Evolutionary conservation across 2,888 invertebrate species (phyloP).

Genomic region (Himalopsyche tibetana): DNA sequence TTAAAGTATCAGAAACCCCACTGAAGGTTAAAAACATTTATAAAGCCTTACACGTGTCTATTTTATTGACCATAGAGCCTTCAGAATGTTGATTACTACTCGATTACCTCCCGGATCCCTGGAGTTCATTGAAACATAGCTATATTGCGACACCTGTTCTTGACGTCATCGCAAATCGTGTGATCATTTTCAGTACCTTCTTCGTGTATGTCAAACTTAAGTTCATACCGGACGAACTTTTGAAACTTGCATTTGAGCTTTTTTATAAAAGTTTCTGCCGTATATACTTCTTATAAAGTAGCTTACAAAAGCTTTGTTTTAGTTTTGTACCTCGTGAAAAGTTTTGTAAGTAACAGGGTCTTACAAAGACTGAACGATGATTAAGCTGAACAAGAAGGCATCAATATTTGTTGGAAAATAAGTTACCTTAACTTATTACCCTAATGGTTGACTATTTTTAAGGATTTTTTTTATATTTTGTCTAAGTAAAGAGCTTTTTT

Average conservation of each 20-base stretch:
- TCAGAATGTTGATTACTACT: slow-evolving; percentile 2
- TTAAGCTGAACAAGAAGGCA: not conserved
- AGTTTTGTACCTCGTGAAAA: not conserved
- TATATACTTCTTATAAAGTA: not conserved
- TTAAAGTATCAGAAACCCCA: not conserved
- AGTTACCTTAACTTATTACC: too few species aligned
- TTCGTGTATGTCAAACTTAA: too few species aligned
- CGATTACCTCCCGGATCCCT: not conserved
- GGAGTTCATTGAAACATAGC: not conserved
- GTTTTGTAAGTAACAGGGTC: not conserved
- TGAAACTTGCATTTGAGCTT: not conserved
- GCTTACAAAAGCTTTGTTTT: not conserved
- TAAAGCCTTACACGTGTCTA: not conserved
- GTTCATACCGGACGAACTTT: not conserved
- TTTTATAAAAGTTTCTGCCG: not conserved
- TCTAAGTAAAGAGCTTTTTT: too few species aligned
- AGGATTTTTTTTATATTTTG: too few species aligned
- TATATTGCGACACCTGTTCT: not conserved
- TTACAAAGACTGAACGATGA: not conserved
- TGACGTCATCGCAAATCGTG: too few species aligned
- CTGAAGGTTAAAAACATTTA: not conserved
- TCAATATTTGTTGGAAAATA: too few species aligned
- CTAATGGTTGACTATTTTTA: too few species aligned
- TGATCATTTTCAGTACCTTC: too few species aligned
- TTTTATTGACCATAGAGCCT: not conserved